Base-by-base conservation (phyloP, 2,888 invertebrate genomes). In the Timema podura region DNA sequence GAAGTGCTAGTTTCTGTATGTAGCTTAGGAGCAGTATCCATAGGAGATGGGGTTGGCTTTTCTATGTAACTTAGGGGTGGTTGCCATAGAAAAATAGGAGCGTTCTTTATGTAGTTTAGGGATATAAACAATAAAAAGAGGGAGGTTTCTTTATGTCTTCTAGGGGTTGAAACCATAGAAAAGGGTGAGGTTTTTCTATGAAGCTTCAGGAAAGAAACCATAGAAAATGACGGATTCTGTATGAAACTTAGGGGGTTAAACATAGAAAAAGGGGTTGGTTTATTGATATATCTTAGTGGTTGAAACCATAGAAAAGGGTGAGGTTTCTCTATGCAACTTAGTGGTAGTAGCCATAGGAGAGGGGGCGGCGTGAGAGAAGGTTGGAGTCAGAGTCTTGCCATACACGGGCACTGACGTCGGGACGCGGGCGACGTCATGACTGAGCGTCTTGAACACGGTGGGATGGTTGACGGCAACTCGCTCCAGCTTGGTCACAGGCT, bases 401-500 rank as follows among this genome's bases (percentile, higher is more conserved):
- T 79, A 76, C 6, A 83, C 82, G 8, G 83, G 82, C 5, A 82
- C 79, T 0, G 82, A 80, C 15, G 82, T 79, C 47, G 81, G 81
- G 54, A 83, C 81, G 73, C 82, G 80, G 68, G 83, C 81, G 54
- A 82, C 79, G 69, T 82, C 82, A 68, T 82, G 78, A 66, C 80
- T 81, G 13, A 83, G 82, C 10, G 83, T 82, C 77, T 84, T 83
- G 76, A 83, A 81, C 67, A 82, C 71, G 11, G 85, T 84, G 9
- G 86, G 86, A 67, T 85, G 83, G 69, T 86, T 84, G n/a, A 86
- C 83, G 66, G 85, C 83, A 11, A 86, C 81, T 72, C 85, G 81
- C 74, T 86, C 85, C 74, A 85, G 80, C 76, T 86, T 86, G 57
- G 86, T 86, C 59, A 84, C 84, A 48, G 87, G 87, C 76, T 87